Conservation (phyloP, 2,888 invertebrate genomes). For the Ichneumon xanthorius region DNA sequence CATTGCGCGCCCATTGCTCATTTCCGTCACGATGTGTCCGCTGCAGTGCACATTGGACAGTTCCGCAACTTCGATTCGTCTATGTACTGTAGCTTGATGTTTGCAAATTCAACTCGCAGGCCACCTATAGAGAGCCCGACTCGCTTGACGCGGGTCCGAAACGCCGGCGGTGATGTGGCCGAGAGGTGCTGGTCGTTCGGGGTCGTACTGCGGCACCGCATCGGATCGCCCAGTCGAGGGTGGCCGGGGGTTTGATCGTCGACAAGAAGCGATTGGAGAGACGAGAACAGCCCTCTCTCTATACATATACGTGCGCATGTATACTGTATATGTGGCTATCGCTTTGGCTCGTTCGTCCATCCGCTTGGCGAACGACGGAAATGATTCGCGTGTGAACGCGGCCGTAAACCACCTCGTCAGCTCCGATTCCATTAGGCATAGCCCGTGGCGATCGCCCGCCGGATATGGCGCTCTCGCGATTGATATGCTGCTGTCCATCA, state of each 20-base stretch:
- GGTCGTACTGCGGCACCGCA: constrained; percentile 30
- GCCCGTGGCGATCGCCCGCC: constrained; percentile 67
- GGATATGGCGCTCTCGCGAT: constrained; percentile 69
- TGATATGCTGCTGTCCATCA: constrained; percentile 70
- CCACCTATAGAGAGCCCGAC: constrained; percentile 7
- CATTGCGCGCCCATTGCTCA: neutral
- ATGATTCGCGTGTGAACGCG: constrained; percentile 71
- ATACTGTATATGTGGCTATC: neutral
- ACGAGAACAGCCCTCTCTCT: constrained; percentile 24
- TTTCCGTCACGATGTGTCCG: neutral
- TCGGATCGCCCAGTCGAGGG: constrained; percentile 27
- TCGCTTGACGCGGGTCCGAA: constrained; percentile 13
- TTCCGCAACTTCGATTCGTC: neutral
- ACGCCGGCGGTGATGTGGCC: constrained; percentile 44
- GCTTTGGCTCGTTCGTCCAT: constrained; percentile 43
- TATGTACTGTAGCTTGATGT: neutral
- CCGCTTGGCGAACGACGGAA: constrained; percentile 69
- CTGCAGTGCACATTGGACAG: neutral
- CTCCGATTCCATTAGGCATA: constrained; percentile 73
- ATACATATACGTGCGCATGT: neutral
- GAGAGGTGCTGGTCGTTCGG: constrained; percentile 42
- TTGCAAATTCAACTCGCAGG: constrained; percentile 35
- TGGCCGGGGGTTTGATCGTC: constrained; percentile 61
- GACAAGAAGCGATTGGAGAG: constrained; percentile 69
- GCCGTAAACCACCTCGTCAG: constrained; percentile 73